These are phyloP conservation scores for Nymphicus hollandicus DNA, from an alignment of 2,113 vertebrate genomes.

Conservation along the genomic window DNA sequence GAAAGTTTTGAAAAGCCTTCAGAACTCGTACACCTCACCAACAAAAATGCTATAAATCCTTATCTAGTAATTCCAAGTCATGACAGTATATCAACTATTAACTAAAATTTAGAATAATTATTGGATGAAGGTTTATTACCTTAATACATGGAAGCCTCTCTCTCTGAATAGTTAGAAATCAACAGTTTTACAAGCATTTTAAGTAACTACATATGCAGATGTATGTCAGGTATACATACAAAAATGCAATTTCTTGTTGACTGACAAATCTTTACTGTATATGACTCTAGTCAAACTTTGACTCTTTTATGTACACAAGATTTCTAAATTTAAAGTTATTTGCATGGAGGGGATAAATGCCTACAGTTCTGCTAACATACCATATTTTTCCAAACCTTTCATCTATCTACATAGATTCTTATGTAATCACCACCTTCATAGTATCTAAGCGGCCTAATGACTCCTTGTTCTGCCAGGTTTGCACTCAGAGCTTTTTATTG, in stretches of 20 bases:
- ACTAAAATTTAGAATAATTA: neutral
- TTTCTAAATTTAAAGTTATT: slow-evolving; percentile 68
- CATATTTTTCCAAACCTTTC: slow-evolving; percentile 70
- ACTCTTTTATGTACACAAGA: neutral
- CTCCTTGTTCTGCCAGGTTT: slow-evolving; percentile 74
- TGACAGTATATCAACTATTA: neutral
- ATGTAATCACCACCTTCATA: slow-evolving; percentile 30
- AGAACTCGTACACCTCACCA: neutral
- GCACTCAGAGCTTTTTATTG: slow-evolving; percentile 77
- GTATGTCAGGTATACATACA: neutral
- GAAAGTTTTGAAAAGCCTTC: neutral
- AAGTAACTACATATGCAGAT: neutral
- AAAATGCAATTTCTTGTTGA: neutral
- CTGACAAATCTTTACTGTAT: neutral
- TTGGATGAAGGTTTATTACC: neutral
- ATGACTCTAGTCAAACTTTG: neutral
- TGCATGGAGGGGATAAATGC: slow-evolving; percentile 59
- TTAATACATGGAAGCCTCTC: neutral
- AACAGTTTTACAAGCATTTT: neutral
- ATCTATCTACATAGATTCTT: slow-evolving; percentile 36
- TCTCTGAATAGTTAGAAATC: neutral
- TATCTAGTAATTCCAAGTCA: neutral
- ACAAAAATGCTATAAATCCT: neutral
- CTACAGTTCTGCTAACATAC: slow-evolving; percentile 47
- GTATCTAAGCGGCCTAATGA: slow-evolving; percentile 66